Base-by-base conservation (phyloP, 2,797 vertebrate species). In the Enteromius paludinosus region DNA sequence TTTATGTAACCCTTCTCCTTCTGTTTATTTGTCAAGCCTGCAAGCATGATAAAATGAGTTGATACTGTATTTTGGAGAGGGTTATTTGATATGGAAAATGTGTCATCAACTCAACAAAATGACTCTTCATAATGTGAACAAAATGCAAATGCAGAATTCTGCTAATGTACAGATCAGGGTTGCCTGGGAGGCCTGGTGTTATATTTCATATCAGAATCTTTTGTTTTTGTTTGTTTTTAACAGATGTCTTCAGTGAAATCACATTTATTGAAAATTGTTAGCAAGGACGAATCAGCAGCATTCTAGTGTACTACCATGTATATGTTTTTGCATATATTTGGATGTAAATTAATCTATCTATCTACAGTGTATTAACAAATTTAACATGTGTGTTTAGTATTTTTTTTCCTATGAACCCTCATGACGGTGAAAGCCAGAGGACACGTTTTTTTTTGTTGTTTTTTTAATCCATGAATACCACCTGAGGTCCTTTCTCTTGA, bases 1-100 rank as follows among this genome's bases (percentile, higher is more conserved):
- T 82, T 72, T 81, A 64, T 64, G 61, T 82, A 82, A 74, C 61
- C 71, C 80, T 54, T 82, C 59, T 18, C 49, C 54, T 81, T 81
- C 52, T 72, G 54, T 73, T 72, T 73, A 62, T 77, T 85, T 59
- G 38, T 47, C 69, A 85, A 64, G 75, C 65, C 75, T 79, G 59
- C 56, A 33, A 78, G 75, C 61, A 43, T 59, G 45, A 72, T 79
- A 45, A 73, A 70, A 78, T 68, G 28, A 54, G 65, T 33, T 43
- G 64, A 76, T 70, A 81, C 62, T 81, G 74, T 54, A 71, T 43
- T 75, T 82, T 41, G 6, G 7, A 75, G 62, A 38, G 69, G 41
- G 59, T 73, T 65, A 47, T 49, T 74, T 52, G 11, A 74, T 65
- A 54, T 82, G 61, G 35, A 65, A 81, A 74, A 73, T 62, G 15